phyloP scores from a whole-genome alignment of 1,140 invertebrate species.

The Heliconius hermathena region DNA sequence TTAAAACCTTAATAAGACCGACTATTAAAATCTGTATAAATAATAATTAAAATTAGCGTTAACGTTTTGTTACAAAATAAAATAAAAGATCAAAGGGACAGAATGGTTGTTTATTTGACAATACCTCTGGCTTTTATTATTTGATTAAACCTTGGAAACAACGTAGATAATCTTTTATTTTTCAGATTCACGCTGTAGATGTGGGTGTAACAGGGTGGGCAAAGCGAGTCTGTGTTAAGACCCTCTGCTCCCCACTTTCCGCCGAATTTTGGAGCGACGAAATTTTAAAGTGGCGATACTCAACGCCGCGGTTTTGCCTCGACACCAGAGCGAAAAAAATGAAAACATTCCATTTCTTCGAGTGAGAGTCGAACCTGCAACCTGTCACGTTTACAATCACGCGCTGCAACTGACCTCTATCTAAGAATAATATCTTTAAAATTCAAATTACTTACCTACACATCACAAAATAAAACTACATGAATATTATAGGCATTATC shows the following conservation, averaged over 20 bases:
- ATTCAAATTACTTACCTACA: neutral
- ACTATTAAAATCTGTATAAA: conserved; percentile 6
- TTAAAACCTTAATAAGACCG: conserved; percentile 3
- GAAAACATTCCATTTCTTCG: too few species aligned
- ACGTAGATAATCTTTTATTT: neutral
- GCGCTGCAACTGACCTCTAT: too few species aligned
- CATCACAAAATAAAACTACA: neutral
- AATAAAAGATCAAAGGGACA: neutral
- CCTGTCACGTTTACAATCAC: too few species aligned
- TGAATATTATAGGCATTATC: conserved; percentile 1
- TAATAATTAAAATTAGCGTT: conserved; percentile 7
- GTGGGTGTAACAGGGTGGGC: too few species aligned
- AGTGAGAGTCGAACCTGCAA: too few species aligned
- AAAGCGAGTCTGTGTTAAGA: too few species aligned
- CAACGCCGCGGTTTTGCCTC: too few species aligned
- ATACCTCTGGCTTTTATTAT: neutral
- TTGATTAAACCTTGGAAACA: neutral
- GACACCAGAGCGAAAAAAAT: too few species aligned
- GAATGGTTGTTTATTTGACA: neutral
- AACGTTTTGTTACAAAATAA: neutral
- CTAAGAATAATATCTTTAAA: neutral
- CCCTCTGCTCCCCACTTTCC: too few species aligned
- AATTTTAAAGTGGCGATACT: too few species aligned
- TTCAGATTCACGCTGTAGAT: too few species aligned
- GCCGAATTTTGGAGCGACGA: too few species aligned